Percentiles rank a stretch among this genome's conserved stretches.
phyloP scores from a whole-genome alignment of 2,113 vertebrate species.

The Pterophyllum scalare region DNA sequence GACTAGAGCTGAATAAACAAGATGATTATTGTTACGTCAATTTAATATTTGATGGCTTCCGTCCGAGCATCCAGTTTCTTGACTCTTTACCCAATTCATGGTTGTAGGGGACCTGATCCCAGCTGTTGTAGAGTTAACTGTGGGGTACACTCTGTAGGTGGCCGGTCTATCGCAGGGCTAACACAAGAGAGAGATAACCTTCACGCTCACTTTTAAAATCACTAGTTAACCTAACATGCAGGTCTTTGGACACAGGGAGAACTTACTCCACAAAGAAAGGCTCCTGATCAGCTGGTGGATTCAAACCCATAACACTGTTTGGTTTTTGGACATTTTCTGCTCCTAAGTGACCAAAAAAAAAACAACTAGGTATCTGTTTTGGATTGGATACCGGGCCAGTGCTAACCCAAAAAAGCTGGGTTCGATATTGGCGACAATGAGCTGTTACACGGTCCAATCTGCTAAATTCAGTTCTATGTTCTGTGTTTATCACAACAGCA shows the following conservation, averaged over 20 bases:
- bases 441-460: no score
- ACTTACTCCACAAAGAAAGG: not conserved
- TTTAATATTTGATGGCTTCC: not conserved
- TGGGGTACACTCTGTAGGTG: no score
- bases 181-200: not conserved
- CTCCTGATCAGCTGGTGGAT: not conserved
- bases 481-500: not conserved
- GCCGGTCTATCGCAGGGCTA: not conserved
- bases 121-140: not conserved
- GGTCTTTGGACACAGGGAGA: not conserved
- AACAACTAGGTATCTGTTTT: no score
- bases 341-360: no score
- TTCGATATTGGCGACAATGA: not conserved
- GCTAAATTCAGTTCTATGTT: not conserved
- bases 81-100: not conserved
- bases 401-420: not conserved
- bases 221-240: not conserved
- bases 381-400: not conserved
- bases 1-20: not conserved
- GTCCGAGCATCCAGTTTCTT: not conserved
- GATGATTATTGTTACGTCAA: not conserved
- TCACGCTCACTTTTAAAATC: not conserved
- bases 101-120: not conserved
- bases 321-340: no score
- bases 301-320: not conserved